Base-by-base conservation (phyloP, 2,113 vertebrate genomes). In the Arothron firmamentum region DNA sequence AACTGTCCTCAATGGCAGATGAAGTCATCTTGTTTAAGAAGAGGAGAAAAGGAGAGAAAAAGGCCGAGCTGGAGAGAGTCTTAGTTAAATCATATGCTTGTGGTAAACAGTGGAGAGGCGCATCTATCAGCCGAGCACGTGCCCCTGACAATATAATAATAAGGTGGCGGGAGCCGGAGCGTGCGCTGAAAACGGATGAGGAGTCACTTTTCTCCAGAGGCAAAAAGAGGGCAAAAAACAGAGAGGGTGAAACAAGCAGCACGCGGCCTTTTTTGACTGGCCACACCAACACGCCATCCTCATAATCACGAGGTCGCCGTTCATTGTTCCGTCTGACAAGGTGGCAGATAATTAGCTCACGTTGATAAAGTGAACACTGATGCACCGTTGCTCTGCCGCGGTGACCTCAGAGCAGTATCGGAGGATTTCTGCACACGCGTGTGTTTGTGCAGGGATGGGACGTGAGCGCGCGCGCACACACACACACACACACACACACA, bases 121-220 rank as follows among this genome's bases (percentile, higher is more conserved):
- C 84, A 90, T 90, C 86, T 84, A 88, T 88, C 87, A 87, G 84
- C 64, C 65, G 16, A 80, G 74, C 87, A 85, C 81, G 85, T 85
- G 87, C 67, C 56, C 51, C 84, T 89, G 88, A 90, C 88, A 90
- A 83, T 80, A 84, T 84, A 89, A 90, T 90, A 88, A 87, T 83
- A 88, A 84, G 82, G 79, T 77, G 72, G 84, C 58, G 53, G 69
- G 75, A 73, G 78, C 69, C 41, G 65, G 68, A 78, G 86, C 82
- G 86, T 88, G 85, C 69, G 16, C 73, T 61, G 87, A 83, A n/a
- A 86, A 80, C 89, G 86, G 86, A 89, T 88, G 84, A 90, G 77
- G 74, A 47, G 15, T 28, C 73, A 70, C 73, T 75, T 77, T 56
- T 60, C 72, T 75, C 70, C 52, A 49, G 75, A 71, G 79, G 42